Base-by-base conservation (phyloP, 2,113 vertebrate genomes). In the Corythornis cristatus region DNA sequence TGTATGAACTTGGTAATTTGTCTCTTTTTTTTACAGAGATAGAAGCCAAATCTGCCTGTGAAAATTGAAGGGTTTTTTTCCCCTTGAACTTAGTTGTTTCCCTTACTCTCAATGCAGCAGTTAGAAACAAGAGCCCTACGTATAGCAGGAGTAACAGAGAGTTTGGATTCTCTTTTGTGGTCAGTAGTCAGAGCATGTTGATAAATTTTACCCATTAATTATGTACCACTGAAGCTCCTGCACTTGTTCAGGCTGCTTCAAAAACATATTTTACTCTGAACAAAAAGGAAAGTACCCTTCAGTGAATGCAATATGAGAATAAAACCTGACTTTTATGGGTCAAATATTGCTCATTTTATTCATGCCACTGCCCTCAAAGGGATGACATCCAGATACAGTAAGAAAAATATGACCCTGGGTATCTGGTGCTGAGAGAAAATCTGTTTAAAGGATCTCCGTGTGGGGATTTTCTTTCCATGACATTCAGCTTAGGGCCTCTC, bases 321-420 rank as follows among this genome's bases (percentile, higher is more conserved):
- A 90, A 90, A 65, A 31, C 5, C 54, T 87, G 80, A 50, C 40
- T 90, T 94, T 66, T 58, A 61, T 43, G 53, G 86, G 45, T 88
- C 83, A 86, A 62, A 78, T 82, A 78, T 68, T 88, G 80, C 28
- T 86, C 53, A 28, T 77, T 93, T 92, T 90, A 54, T 91, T 86
- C 70, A 33, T 48, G 10, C 20, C 8, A 31, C 65, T 72, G n/a
- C 57, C 57, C 77, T 84, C 57, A 68, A 23, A 20, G 45, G 20
- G 57, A 53, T 91, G 92, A 90, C 35, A 92, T 81, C 53, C 57
- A 78, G 45, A 65, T 19, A 42, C 3, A 31, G 45, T n/a, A 40
- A 74, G 48, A 83, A 90, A 91, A 86, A 76, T 75, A 42, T 82
- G 70, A 92, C 26, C 25, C 61, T 72, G 48, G 12, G 35, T 65